phyloP scores from a whole-genome alignment of 1,140 invertebrate genomes.

The Drosophila saltans region DNA sequence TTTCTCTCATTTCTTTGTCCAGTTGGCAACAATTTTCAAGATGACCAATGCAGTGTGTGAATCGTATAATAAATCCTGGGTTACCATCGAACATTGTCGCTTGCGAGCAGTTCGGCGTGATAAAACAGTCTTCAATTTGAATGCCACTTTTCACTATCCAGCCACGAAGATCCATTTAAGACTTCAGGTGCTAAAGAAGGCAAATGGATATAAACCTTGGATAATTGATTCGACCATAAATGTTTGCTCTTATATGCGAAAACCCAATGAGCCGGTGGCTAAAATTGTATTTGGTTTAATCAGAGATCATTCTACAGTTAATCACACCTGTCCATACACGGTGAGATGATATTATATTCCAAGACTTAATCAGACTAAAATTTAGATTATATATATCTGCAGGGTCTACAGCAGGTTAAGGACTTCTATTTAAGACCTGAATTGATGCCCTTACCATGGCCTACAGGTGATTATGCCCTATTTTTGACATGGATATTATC shows the following conservation, averaged over 20 bases:
- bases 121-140: slow-evolving; percentile 20
- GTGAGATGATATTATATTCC: slow-evolving; percentile 9
- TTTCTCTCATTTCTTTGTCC: not conserved
- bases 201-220: slow-evolving; percentile 28
- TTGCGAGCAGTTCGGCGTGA: slow-evolving; percentile 26
- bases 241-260: slow-evolving; percentile 28
- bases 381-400: too few relatives aligned
- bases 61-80: slow-evolving; percentile 22
- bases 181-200: slow-evolving; percentile 8
- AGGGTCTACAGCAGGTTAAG: slow-evolving; percentile 23
- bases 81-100: slow-evolving; percentile 16
- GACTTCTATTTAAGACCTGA: slow-evolving; percentile 8
- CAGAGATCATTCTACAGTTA: slow-evolving; percentile 15
- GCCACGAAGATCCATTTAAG: not conserved
- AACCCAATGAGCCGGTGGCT: not conserved
- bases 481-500: slow-evolving; percentile 19
- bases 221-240: slow-evolving; percentile 21
- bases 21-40: slow-evolving; percentile 18
- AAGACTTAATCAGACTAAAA: too few relatives aligned
- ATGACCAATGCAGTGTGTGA: slow-evolving; percentile 42
- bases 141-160: not conserved
- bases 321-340: slow-evolving; percentile 38
- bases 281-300: slow-evolving; percentile 18
- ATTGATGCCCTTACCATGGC: not conserved
- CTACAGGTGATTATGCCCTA: slow-evolving; percentile 16